Percentiles rank a stretch among this genome's conserved stretches.
phyloP scores from a whole-genome alignment of 2,113 vertebrate genomes.

The Saccopteryx bilineata region DNA sequence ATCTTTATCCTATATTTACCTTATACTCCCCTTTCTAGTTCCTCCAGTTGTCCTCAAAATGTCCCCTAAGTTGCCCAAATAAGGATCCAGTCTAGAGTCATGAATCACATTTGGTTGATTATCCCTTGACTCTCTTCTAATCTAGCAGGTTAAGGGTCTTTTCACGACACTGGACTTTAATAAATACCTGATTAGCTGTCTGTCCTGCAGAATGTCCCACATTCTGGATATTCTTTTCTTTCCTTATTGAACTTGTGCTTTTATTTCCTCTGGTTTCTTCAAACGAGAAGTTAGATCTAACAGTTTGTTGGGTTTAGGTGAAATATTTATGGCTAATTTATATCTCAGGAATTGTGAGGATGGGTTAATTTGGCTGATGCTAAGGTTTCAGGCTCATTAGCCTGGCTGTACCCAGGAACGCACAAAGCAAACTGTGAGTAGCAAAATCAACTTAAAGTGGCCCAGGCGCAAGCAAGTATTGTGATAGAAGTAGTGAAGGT shows the following conservation, averaged over 20 bases:
- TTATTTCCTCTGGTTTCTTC: neutral
- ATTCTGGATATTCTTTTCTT: neutral
- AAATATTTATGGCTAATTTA: neutral
- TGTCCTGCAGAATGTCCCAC: neutral
- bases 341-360: neutral
- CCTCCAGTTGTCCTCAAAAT: neutral
- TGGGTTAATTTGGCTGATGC: neutral
- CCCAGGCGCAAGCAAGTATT: neutral
- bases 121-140: neutral
- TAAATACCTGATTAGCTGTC: neutral
- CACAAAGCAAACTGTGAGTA: neutral
- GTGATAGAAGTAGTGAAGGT: neutral
- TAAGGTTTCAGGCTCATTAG: neutral
- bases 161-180: neutral
- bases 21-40: neutral
- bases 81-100: neutral
- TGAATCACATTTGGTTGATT: neutral
- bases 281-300: neutral
- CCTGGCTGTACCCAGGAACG: neutral
- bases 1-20: neutral
- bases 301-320: neutral
- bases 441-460: neutral
- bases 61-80: neutral
- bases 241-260: neutral
- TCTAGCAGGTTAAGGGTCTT: neutral